Conservation (phyloP, 2,113 vertebrate species). For the Siphamia tubifer region DNA sequence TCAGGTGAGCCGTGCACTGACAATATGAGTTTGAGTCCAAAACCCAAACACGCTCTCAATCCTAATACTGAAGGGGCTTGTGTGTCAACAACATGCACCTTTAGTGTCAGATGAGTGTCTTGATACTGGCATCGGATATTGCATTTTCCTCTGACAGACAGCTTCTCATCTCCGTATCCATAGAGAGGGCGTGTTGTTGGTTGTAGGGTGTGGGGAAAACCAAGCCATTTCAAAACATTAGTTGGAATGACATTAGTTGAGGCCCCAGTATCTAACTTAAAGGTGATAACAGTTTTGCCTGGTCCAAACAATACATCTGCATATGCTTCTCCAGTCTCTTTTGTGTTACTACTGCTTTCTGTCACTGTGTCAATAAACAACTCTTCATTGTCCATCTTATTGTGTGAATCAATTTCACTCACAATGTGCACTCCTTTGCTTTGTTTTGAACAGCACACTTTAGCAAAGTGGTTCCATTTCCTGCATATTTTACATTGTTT, state of each 20-base stretch:
- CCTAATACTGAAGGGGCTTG: slow-evolving; percentile 8
- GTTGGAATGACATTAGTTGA: slow-evolving; percentile 5
- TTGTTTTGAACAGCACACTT: too few relatives aligned
- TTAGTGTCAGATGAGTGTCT: background rate
- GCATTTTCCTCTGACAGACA: background rate
- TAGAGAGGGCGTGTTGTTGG: background rate
- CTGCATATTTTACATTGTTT: too few relatives aligned
- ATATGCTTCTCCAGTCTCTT: background rate
- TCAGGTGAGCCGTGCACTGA: too few relatives aligned
- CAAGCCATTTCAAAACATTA: background rate
- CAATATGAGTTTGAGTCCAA: too few relatives aligned
- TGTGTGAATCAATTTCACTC: too few relatives aligned
- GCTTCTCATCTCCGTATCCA: background rate
- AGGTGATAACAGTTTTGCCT: background rate
- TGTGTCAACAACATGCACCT: background rate
- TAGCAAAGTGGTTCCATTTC: too few relatives aligned
- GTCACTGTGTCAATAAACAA: too few relatives aligned
- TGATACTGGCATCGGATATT: slow-evolving; percentile 5
- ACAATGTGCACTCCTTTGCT: too few relatives aligned
- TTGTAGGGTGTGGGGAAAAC: background rate
- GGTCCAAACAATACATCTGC: slow-evolving; percentile 7
- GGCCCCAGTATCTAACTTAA: slow-evolving; percentile 1
- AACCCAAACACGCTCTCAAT: slow-evolving; percentile 8
- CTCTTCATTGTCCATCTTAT: too few relatives aligned
- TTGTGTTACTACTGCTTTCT: too few relatives aligned